Base-by-base conservation (phyloP, 2,888 invertebrate species). In the Caenorhabditis sp. region DNA sequence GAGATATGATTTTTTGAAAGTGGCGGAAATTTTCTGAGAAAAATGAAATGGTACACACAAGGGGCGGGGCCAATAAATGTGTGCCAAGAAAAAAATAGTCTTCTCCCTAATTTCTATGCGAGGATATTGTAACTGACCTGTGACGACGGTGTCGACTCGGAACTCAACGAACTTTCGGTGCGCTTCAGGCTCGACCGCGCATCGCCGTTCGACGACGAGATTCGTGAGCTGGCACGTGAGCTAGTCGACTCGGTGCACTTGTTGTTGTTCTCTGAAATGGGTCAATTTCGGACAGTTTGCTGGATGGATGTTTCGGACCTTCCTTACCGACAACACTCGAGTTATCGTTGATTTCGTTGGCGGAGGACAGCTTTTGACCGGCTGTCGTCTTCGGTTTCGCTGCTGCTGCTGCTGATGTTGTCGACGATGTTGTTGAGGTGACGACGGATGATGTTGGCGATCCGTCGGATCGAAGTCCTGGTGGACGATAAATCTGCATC, bases 401-500 rank as follows among this genome's bases (percentile, higher is more conserved):
- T 64, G 66, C 63, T 60, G 69, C 36, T 69, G 68, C 50, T 53
- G 65, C 59, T 63, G 63, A 50, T 58, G 58, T 60, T 43, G 63
- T 50, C 50, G 62, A n/a, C 24, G 66, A 23, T 17, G 54, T 54
- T 43, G 12, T 36, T 12, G 36, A 36, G 5, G 36, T 8, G 8
- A n/a, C n/a, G n/a, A n/a, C n/a, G n/a, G 73, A 58, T 37, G 69
- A 66, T 59, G 73, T 60, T 43, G 43, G 12, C 17, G 43, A 43
- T 59, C 69, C 69, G 61, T 75, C 75, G 63, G 69, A 69, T 69
- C 75, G 69, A 67, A 75, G 69, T 75, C 75, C 74, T 59, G 84
- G 84, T 50, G 84, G 84, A 68, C 82, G 77, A 69, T 84, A 84
- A 66, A 84, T 82, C 71, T 83, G 83, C 80, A 83, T 80, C 63